phyloP scores from a whole-genome alignment of 2,113 vertebrate species.

The Chloroceryle aenea region DNA sequence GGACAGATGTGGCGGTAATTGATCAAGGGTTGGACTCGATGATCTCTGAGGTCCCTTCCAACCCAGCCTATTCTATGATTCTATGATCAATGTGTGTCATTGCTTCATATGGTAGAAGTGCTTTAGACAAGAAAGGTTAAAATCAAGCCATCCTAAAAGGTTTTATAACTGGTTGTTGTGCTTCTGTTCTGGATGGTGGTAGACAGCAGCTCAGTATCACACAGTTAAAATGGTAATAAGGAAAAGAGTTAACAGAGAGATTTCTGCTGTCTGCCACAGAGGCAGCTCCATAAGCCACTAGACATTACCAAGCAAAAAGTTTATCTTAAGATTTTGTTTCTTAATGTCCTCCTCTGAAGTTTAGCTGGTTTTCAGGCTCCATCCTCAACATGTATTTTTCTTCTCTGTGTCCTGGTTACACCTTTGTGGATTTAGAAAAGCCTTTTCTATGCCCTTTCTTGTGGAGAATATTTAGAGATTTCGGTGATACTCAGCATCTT shows the following conservation, averaged over 20 bases:
- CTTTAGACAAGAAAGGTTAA: background rate
- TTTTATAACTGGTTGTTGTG: background rate
- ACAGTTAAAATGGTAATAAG: background rate
- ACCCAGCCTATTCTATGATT: no score
- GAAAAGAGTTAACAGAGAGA: background rate
- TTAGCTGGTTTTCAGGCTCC: background rate
- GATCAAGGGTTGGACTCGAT: no score
- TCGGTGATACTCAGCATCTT: background rate
- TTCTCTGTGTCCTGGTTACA: background rate
- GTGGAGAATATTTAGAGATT: background rate
- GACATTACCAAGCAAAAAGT: background rate
- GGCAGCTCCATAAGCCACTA: background rate
- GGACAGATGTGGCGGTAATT: no score
- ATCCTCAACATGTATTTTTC: background rate
- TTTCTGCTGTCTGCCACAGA: background rate
- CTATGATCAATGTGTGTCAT: accelerated
- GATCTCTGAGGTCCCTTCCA: no score
- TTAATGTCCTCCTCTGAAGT: background rate
- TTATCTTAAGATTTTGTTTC: background rate
- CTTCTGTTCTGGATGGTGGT: background rate
- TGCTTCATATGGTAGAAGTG: background rate
- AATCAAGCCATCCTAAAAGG: background rate
- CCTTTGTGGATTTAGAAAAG: background rate
- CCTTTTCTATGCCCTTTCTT: background rate
- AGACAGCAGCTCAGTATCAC: background rate